These are phyloP conservation scores for Lingula anatina DNA, from an alignment of 2,888 invertebrate genomes.

Conservation along the genomic window DNA sequence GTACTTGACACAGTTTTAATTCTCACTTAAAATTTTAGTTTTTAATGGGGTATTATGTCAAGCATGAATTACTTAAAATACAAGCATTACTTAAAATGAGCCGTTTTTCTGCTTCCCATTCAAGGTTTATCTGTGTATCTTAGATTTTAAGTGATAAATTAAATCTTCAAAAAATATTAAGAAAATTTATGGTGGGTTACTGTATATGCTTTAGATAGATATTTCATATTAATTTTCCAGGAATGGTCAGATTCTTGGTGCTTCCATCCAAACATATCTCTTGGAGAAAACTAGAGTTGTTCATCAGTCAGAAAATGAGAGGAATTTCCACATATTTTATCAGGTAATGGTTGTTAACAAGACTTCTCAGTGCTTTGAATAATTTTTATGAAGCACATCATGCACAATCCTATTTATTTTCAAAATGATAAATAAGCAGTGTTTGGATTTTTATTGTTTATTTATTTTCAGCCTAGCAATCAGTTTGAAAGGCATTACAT, in stretches of 20 bases:
- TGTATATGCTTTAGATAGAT: too few relatives aligned
- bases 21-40: neutral
- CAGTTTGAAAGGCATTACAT: too few relatives aligned
- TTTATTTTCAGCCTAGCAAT: too few relatives aligned
- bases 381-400: too few relatives aligned
- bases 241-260: conserved; percentile 27
- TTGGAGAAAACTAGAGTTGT: conserved; percentile 45
- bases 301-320: conserved; percentile 28
- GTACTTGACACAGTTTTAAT: neutral
- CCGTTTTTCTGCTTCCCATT: neutral
- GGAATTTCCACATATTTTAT: conserved; percentile 45
- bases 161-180: neutral
- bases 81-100: neutral
- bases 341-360: conserved; percentile 38
- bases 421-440: too few relatives aligned
- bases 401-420: too few relatives aligned
- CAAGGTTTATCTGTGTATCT: neutral
- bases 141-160: neutral
- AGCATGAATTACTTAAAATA: neutral
- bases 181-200: neutral
- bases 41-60: neutral
- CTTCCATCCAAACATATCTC: conserved; percentile 36
- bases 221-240: conserved; percentile 12
- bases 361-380: too few relatives aligned
- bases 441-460: too few relatives aligned